Evolutionary conservation across 2,888 invertebrate species (phyloP).

Genomic region (Andrena minutula): DNA sequence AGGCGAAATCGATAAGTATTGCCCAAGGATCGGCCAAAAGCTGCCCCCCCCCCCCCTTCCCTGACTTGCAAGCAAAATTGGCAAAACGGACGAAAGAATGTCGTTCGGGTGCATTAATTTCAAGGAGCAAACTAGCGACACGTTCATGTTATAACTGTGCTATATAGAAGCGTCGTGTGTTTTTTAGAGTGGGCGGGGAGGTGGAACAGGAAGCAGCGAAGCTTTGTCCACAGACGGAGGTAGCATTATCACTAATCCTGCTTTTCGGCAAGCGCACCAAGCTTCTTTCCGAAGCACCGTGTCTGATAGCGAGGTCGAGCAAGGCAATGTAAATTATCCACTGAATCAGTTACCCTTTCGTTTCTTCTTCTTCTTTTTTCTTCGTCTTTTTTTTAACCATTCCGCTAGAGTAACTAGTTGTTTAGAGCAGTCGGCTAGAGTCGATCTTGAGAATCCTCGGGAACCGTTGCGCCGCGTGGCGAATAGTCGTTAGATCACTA

Average conservation of each 20-base stretch:
- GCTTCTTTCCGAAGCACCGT: constrained; percentile 94
- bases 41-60: too few species aligned
- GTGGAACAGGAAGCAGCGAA: constrained; percentile 81
- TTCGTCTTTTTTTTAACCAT: too few species aligned
- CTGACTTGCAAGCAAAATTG: too few species aligned
- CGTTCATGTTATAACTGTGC: constrained; percentile 19
- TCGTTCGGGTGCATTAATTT: not conserved
- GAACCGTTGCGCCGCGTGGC: not conserved
- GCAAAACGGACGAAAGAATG: too few species aligned
- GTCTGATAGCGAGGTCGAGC: constrained; percentile 97
- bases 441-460: constrained; percentile 12
- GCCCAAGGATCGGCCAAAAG: constrained; percentile 24
- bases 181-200: constrained; percentile 79
- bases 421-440: not conserved
- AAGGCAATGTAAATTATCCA: constrained; percentile 90
- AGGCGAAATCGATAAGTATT: constrained; percentile 30
- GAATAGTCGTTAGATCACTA: constrained; percentile 8
- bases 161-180: constrained; percentile 63
- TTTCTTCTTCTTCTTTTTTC: constrained; percentile 1
- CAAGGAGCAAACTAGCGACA: constrained; percentile 15
- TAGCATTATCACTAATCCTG: constrained; percentile 93
- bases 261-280: constrained; percentile 90
- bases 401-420: constrained; percentile 36
- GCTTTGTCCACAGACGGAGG: constrained; percentile 88
- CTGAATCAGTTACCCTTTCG: constrained; percentile 57